Conservation (phyloP, 37 sponge, comb jelly and placozoan genomes). For the Eunapius fragilis region DNA sequence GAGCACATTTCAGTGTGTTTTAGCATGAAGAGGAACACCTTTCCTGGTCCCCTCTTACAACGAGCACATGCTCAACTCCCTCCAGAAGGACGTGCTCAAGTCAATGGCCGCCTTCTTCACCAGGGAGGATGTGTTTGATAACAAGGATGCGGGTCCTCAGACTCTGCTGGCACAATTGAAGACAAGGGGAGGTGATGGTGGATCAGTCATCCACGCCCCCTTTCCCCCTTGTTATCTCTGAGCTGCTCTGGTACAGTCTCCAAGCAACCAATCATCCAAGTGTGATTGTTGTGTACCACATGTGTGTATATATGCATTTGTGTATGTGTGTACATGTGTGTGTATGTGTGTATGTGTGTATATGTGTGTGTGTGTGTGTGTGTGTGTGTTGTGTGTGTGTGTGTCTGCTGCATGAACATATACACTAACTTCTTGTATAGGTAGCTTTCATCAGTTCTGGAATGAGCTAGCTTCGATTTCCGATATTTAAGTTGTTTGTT, state of each 20-base stretch:
- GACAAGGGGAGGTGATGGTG: not conserved
- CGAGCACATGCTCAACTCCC: conserved; percentile 48
- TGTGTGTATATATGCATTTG: conserved; percentile 20
- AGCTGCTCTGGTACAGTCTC: conserved; percentile 31
- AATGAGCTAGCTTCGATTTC: conserved; percentile 40
- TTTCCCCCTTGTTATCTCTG: conserved; percentile 15
- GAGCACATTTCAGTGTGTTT: conserved; percentile 75
- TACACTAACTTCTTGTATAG: not conserved
- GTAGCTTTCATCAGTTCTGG: conserved; percentile 55
- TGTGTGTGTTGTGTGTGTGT: not conserved
- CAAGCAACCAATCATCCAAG: conserved; percentile 24
- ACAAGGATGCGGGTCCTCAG: not conserved
- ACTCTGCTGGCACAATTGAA: not conserved
- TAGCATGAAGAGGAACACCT: no score
- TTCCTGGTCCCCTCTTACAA: conserved; percentile 74
- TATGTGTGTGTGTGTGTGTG: conserved; percentile 9
- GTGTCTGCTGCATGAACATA: no score
- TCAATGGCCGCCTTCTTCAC: conserved; percentile 36
- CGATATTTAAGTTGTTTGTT: conserved; percentile 48
- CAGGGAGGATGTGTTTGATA: conserved; percentile 7
- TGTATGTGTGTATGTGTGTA: conserved; percentile 5
- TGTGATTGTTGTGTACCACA: not conserved
- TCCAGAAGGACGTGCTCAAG: conserved; percentile 60
- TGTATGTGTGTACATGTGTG: no score
- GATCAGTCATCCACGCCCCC: not conserved